phyloP scores from a whole-genome alignment of 2,113 vertebrate genomes.

The Epinephelus fuscoguttatus region DNA sequence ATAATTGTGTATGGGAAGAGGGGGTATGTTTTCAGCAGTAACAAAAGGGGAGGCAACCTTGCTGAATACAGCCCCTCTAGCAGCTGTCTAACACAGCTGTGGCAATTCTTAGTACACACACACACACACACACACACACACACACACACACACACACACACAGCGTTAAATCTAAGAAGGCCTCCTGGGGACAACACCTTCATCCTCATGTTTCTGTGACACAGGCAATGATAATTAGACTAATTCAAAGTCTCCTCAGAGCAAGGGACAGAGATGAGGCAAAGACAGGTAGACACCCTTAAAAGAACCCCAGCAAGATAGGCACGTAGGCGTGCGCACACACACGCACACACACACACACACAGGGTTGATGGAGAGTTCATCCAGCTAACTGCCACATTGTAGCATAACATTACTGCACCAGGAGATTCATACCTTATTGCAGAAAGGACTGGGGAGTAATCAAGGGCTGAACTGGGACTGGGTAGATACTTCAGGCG shows the following conservation, averaged over 20 bases:
- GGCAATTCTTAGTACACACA: constrained; percentile 77
- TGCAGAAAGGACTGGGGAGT: constrained; percentile 5
- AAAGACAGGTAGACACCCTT: constrained; percentile 53
- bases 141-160: constrained; percentile 47
- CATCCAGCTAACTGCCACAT: constrained; percentile 56
- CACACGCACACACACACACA: constrained; percentile 6
- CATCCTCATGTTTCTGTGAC: constrained; percentile 76
- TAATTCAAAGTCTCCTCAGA: constrained; percentile 79
- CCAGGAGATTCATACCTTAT: constrained; percentile 25
- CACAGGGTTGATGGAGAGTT: constrained; percentile 76
- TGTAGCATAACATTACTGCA: constrained; percentile 50
- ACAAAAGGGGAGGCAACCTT: constrained; percentile 54
- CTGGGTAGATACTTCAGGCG: constrained; percentile 12
- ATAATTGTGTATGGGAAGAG: constrained; percentile 58
- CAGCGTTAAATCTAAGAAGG: constrained; percentile 38
- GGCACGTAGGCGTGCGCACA: background rate
- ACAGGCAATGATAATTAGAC: constrained; percentile 79
- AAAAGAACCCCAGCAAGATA: constrained; percentile 39
- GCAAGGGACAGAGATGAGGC: constrained; percentile 52
- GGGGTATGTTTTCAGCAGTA: constrained; percentile 61
- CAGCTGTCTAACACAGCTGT: constrained; percentile 81
- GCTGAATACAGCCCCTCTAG: constrained; percentile 68
- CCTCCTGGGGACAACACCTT: constrained; percentile 71
- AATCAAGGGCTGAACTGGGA: constrained; percentile 16
- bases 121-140: constrained; percentile 39